Base-by-base conservation (phyloP, 1,140 invertebrate genomes). In the Drosophila tani region DNA sequence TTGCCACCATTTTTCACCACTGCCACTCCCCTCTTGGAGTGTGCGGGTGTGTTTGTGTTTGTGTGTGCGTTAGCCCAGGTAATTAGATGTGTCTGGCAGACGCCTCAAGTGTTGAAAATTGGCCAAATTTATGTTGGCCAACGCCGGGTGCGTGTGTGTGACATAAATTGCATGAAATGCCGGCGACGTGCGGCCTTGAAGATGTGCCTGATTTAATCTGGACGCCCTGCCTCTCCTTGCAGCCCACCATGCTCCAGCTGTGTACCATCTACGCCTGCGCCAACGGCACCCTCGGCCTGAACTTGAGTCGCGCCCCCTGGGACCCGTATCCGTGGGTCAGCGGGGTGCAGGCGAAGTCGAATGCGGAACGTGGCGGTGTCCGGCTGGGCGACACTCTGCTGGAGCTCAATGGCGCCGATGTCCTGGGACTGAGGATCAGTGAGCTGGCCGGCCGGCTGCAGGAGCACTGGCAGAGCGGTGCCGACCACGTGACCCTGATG, bases 301-400 rank as follows among this genome's bases (percentile, higher is more conserved):
- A 93, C 50, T 80, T 93, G 78, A 93, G 83, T 71, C 91, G 93
- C 49, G 93, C 93, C 50, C 92, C 92, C 56, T 93, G 92, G 91
- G 93, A 93, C 62, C 92, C 93, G 0, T 93, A 93, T 84, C 93
- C 93, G 0, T 93, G 93, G 93, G 93, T 93, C 45, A 93, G 92
- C 82, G 87, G 83, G 14, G 91, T 93, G 69, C 85, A 90, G 60
- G 74, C 75, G 19, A 86, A 85, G 41, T 93, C 93, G 14, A 91
- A 68, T 67, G 93, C 93, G 17, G 79, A 92, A 11, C 59, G 69
- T 7, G 92, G 93, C 3, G 93, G 93, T 14, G 67, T 93, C 46
- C 75, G 84, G 41, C 65, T 86, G 17, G 93, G 93, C 9, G 93
- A 93, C 57, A 93, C 92, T 14, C 65, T 93, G 29, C 60, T 93